These are phyloP conservation scores for Stictonetta naevosa DNA, from an alignment of 2,113 vertebrate genomes.

Conservation along the genomic window DNA sequence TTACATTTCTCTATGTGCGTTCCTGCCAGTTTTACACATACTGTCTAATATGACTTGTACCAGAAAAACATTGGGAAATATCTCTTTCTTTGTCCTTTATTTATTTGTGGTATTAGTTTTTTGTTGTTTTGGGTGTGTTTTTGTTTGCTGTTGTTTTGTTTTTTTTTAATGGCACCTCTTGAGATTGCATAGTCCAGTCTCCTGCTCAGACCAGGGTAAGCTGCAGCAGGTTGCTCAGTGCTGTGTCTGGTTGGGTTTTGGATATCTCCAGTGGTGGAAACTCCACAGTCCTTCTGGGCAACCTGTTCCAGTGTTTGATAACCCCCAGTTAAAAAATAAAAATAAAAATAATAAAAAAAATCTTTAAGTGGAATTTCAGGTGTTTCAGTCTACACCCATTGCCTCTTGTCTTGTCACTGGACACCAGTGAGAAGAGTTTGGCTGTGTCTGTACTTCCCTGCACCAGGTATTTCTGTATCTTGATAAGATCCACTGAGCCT, in stretches of 20 bases:
- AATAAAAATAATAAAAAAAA: too few relatives aligned
- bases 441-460: neutral
- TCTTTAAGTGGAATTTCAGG: neutral
- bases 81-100: neutral
- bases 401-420: neutral
- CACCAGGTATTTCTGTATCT: neutral
- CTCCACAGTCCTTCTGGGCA: neutral
- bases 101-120: too few relatives aligned
- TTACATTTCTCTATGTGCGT: neutral
- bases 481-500: accelerated
- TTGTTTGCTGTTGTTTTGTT: too few relatives aligned
- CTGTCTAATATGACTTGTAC: neutral
- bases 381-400: neutral
- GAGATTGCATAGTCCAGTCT: neutral
- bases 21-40: neutral
- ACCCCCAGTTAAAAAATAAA: neutral
- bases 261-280: neutral
- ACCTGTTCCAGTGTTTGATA: neutral
- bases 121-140: too few relatives aligned
- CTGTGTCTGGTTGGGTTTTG: neutral
- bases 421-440: neutral
- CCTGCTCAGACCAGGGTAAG: neutral
- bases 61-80: neutral
- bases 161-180: neutral
- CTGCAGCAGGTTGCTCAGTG: neutral